These are phyloP conservation scores for Volucella inflata DNA, from an alignment of 2,888 invertebrate genomes.

Conservation along the genomic window DNA sequence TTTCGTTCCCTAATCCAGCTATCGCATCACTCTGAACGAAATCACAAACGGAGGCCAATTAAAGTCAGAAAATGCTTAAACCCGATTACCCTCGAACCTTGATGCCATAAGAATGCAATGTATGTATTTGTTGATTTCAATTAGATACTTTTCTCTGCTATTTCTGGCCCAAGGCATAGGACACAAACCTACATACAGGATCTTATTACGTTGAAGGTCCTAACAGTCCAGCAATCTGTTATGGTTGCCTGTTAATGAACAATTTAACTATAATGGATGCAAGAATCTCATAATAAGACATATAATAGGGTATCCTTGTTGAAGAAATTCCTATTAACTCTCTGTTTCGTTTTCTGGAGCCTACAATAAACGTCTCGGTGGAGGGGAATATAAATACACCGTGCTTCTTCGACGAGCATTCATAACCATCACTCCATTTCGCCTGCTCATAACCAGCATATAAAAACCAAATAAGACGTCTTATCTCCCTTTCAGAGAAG, in stretches of 20 bases:
- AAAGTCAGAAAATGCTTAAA: constrained; percentile 48
- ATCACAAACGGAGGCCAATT: constrained; percentile 38
- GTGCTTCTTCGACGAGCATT: not conserved
- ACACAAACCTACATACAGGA: not conserved
- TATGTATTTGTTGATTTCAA: constrained; percentile 31
- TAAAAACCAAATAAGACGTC: constrained; percentile 57
- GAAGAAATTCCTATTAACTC: constrained; percentile 50
- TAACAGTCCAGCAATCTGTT: constrained; percentile 29
- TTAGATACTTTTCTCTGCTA: not conserved
- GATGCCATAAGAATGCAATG: constrained; percentile 14
- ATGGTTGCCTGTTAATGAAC: constrained; percentile 62
- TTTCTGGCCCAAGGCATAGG: not conserved
- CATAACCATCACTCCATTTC: constrained; percentile 10
- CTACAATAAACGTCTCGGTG: constrained; percentile 15
- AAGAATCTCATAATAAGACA: constrained; percentile 56
- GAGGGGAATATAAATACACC: not conserved
- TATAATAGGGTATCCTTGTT: constrained; percentile 51
- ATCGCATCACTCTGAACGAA: constrained; percentile 7
- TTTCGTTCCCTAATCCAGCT: constrained; percentile 25
- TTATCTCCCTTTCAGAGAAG: not conserved
- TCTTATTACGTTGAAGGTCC: not conserved
- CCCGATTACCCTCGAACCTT: constrained; percentile 28
- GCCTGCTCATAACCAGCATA: constrained; percentile 55
- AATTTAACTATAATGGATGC: constrained; percentile 65
- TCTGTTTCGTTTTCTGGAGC: constrained; percentile 31